phyloP scores from a whole-genome alignment of 2,888 invertebrate species.

The Tetragonisca angustula region DNA sequence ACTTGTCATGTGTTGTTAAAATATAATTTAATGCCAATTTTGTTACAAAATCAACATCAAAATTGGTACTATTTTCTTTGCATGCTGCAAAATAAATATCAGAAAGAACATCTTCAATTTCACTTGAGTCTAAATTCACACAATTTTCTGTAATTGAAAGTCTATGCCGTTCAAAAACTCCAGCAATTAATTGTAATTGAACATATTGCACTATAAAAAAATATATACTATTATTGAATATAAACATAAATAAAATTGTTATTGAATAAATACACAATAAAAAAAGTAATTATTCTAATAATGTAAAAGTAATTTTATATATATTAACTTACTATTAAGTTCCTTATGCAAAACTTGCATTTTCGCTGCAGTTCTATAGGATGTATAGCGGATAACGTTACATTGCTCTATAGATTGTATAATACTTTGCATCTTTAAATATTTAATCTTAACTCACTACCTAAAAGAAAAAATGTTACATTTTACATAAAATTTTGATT shows the following conservation, averaged over 20 bases:
- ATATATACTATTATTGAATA: conserved; percentile 16
- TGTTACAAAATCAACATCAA: conserved; percentile 87
- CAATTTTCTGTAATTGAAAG: conserved; percentile 89
- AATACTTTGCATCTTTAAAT: conserved; percentile 84
- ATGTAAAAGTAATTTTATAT: neutral
- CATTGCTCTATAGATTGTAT: conserved; percentile 87
- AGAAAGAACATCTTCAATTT: conserved; percentile 89
- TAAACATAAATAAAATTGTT: conserved; percentile 16
- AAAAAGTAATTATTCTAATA: neutral
- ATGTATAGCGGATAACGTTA: conserved; percentile 90
- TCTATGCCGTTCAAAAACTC: conserved; percentile 90
- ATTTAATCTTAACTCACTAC: conserved; percentile 5
- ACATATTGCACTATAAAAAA: conserved; percentile 84
- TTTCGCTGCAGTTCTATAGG: conserved; percentile 91
- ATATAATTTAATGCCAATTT: conserved; percentile 88
- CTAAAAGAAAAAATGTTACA: conserved; percentile 29
- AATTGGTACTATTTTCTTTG: conserved; percentile 87
- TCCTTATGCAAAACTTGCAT: conserved; percentile 87
- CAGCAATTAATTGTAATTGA: conserved; percentile 87
- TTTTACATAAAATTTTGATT: neutral
- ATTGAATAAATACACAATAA: conserved; percentile 31
- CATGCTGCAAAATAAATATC: conserved; percentile 91
- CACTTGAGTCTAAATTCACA: conserved; percentile 88
- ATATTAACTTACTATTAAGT: conserved; percentile 87
- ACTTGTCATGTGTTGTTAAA: conserved; percentile 89